Percentiles rank a stretch among this genome's conserved stretches.
These are phyloP conservation scores for Antheraea yamamai DNA, from an alignment of 2,888 invertebrate genomes.

Conservation along the genomic window DNA sequence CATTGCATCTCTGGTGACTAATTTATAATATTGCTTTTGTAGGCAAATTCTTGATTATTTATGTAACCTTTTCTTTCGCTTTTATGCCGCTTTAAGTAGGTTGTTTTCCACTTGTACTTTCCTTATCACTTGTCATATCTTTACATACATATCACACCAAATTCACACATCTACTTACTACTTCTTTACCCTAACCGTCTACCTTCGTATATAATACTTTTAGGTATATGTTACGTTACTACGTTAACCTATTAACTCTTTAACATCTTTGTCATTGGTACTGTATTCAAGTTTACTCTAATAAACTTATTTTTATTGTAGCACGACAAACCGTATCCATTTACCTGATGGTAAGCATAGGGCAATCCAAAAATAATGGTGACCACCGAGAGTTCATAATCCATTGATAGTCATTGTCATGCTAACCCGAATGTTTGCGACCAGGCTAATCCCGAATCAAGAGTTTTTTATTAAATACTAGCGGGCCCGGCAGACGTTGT, in stretches of 20 bases:
- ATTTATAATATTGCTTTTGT: background rate
- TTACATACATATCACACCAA: background rate
- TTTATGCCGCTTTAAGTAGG: too few species aligned
- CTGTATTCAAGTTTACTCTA: background rate
- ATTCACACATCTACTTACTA: background rate
- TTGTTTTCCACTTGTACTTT: too few species aligned
- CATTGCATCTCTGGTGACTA: slow-evolving; percentile 83
- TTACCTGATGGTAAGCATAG: too few species aligned
- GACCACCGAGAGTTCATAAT: too few species aligned
- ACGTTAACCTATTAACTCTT: background rate
- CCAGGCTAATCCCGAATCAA: too few species aligned
- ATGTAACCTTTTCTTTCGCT: too few species aligned
- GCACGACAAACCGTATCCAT: too few species aligned
- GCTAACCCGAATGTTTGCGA: too few species aligned
- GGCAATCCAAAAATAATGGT: too few species aligned
- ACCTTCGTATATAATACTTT: background rate
- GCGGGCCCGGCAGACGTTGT: too few species aligned
- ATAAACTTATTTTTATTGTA: background rate
- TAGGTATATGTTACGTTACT: background rate
- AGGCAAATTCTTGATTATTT: background rate
- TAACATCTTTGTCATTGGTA: background rate
- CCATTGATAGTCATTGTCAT: too few species aligned
- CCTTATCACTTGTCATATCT: background rate
- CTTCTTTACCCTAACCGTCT: background rate
- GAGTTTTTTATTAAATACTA: too few species aligned